Conservation (phyloP, 2,797 vertebrate genomes). For the Syndactyla subalaris region DNA sequence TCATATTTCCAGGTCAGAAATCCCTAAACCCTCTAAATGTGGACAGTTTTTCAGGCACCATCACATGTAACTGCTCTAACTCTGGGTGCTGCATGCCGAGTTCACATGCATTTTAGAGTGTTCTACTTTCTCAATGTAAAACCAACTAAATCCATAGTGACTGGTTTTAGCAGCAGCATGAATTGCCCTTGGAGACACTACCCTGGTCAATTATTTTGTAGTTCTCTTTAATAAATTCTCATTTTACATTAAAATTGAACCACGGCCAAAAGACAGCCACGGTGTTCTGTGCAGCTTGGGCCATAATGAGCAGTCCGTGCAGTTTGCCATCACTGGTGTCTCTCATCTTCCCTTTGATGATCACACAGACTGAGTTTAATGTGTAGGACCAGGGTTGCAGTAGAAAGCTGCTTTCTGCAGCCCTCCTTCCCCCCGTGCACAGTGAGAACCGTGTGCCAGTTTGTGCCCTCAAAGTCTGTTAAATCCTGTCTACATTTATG, state of each 20-base stretch:
- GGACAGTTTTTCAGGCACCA: neutral
- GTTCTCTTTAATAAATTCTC: neutral
- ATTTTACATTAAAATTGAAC: neutral
- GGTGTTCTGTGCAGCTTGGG: neutral
- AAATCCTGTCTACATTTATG: neutral
- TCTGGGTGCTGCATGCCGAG: neutral
- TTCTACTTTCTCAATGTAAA: neutral
- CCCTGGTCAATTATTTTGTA: neutral
- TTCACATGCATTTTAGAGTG: neutral
- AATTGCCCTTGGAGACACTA: neutral
- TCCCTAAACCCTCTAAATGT: neutral
- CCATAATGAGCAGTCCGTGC: fast-evolving
- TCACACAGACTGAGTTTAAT: neutral
- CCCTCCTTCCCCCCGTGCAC: neutral
- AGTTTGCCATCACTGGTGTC: fast-evolving
- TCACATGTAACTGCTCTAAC: neutral
- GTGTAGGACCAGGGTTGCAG: neutral
- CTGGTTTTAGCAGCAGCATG: neutral
- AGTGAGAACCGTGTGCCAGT: fast-evolving
- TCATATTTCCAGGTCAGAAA: neutral
- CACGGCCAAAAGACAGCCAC: neutral
- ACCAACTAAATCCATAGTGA: neutral
- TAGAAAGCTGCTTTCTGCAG: neutral
- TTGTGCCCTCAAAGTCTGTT: neutral
- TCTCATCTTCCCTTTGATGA: neutral